phyloP scores from a whole-genome alignment of 2,797 vertebrate species.

The Coranthus polyacanthus region DNA sequence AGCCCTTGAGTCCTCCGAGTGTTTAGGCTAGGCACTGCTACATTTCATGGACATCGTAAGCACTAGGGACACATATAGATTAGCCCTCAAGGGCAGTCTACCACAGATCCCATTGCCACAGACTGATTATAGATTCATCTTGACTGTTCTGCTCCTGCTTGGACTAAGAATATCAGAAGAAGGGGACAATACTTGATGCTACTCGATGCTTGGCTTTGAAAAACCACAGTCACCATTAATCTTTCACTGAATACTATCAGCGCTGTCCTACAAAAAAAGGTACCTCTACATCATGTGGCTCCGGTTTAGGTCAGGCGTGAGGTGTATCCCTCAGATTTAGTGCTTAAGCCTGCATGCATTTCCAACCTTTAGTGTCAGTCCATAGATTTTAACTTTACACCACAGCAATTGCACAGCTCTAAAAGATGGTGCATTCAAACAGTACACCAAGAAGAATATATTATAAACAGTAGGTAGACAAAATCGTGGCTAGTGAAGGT shows the following conservation, averaged over 20 bases:
- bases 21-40: constrained; percentile 22
- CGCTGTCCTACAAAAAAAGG: not conserved
- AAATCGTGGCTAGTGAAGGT: too few species aligned
- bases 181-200: constrained; percentile 25
- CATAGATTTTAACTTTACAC: not conserved
- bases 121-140: constrained; percentile 64
- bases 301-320: not conserved
- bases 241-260: constrained; percentile 19
- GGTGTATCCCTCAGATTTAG: not conserved
- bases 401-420: not conserved
- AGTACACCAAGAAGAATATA: too few species aligned
- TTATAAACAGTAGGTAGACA: too few species aligned
- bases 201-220: constrained; percentile 14
- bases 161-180: constrained; percentile 33
- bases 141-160: constrained; percentile 33
- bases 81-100: constrained; percentile 67
- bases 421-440: not conserved
- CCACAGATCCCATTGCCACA: constrained; percentile 33
- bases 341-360: not conserved
- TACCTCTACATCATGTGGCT: not conserved
- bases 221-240: constrained; percentile 31
- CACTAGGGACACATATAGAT: constrained; percentile 68
- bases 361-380: not conserved
- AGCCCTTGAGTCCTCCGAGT: constrained; percentile 17
- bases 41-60: constrained; percentile 56